phyloP scores from a whole-genome alignment of 2,797 vertebrate species.

The Enteromius mattozi region DNA sequence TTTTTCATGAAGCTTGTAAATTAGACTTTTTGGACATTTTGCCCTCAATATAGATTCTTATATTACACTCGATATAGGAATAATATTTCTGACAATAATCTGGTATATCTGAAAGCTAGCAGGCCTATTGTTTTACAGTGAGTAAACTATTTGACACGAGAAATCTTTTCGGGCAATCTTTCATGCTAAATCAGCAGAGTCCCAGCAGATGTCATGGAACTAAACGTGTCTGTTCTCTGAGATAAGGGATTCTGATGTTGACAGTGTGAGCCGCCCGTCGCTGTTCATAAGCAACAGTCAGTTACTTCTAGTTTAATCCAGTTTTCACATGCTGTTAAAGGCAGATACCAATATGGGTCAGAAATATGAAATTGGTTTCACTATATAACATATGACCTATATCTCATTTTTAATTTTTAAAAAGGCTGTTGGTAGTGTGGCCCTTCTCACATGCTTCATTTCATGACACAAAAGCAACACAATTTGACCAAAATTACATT shows the following conservation, averaged over 20 bases:
- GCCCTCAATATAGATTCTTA: too few species aligned
- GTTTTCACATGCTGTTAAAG: neutral
- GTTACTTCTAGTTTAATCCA: slow-evolving; percentile 14
- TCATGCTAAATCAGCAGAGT: slow-evolving; percentile 5
- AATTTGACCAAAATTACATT: neutral
- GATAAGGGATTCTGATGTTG: slow-evolving; percentile 45
- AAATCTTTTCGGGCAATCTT: slow-evolving; percentile 4
- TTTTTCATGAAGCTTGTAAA: too few species aligned
- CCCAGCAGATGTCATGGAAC: neutral
- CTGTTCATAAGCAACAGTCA: neutral
- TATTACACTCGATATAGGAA: too few species aligned
- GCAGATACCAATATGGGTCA: neutral
- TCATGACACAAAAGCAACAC: neutral
- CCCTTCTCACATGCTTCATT: neutral
- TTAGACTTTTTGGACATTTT: too few species aligned
- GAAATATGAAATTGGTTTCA: neutral
- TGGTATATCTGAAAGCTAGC: neutral
- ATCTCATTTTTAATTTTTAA: neutral
- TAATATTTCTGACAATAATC: too few species aligned
- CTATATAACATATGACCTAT: slow-evolving; percentile 4
- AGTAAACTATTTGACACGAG: neutral
- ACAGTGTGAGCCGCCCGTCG: neutral
- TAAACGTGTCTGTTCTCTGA: slow-evolving; percentile 19
- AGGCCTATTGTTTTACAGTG: neutral
- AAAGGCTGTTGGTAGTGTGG: neutral